Evolutionary conservation across 2,113 vertebrate species (phyloP).

Genomic region (Mirza zaza): DNA sequence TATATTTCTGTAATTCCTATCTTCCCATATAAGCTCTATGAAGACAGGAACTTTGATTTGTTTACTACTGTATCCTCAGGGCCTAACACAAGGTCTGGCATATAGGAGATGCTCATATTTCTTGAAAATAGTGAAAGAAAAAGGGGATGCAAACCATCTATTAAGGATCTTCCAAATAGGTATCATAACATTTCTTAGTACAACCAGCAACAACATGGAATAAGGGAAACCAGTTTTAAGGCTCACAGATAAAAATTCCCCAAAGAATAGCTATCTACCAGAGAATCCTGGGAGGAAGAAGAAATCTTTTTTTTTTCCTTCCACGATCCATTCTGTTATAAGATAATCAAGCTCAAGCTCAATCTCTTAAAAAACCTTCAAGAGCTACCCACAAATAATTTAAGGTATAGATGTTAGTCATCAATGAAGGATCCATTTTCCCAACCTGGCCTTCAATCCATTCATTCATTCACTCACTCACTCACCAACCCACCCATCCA

Average conservation of each 20-base stretch:
- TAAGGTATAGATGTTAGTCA: neutral
- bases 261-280: neutral
- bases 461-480: neutral
- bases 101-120: neutral
- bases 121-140: neutral
- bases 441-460: neutral
- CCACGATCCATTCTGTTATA: neutral
- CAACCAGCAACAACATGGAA: neutral
- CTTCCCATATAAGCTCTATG: neutral
- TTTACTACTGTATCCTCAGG: neutral
- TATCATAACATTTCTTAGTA: conserved; percentile 11
- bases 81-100: neutral
- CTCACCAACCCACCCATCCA: neutral
- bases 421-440: neutral
- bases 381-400: neutral
- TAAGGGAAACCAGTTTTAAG: conserved; percentile 4
- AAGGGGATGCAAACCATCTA: neutral
- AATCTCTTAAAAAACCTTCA: neutral
- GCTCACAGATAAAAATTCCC: neutral
- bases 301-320: neutral
- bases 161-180: neutral
- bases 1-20: neutral
- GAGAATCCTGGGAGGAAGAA: neutral
- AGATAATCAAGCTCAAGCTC: conserved; percentile 17
- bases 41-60: conserved; percentile 1